Evolutionary conservation across 2,888 invertebrate species (phyloP).

Genomic region (Clitarchus hookeri): DNA sequence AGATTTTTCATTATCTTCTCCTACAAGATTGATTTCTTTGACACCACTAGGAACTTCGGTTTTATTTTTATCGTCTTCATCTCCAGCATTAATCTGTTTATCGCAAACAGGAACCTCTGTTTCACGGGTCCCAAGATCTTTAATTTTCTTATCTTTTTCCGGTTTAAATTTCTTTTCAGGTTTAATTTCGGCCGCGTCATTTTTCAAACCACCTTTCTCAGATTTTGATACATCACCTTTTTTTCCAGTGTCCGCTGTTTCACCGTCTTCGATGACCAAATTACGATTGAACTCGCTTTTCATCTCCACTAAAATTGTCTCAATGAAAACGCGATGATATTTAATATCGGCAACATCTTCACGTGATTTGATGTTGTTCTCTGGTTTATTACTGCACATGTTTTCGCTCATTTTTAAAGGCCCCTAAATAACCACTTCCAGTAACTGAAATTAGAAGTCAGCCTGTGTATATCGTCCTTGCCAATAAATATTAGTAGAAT

Average conservation of each 20-base stretch:
- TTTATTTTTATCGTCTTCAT: not conserved
- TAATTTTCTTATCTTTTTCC: constrained; percentile 18
- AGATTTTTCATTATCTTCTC: constrained; percentile 31
- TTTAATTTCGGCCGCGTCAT: not conserved
- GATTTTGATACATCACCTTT: not conserved
- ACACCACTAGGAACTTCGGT: constrained; percentile 54
- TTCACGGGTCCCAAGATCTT: not conserved
- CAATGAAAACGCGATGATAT: constrained; percentile 39
- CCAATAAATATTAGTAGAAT: too few species aligned
- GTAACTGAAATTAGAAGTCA: too few species aligned
- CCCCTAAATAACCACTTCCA: too few species aligned
- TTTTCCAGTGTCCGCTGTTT: not conserved
- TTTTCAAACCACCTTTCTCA: constrained; percentile 10
- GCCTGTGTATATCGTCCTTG: too few species aligned
- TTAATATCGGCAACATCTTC: constrained; percentile 21
- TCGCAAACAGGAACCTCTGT: not conserved
- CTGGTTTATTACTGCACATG: not conserved
- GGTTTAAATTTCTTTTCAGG: not conserved
- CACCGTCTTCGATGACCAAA: constrained; percentile 16
- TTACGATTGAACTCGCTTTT: constrained; percentile 44
- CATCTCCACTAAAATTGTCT: constrained; percentile 44
- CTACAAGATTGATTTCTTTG: constrained; percentile 60
- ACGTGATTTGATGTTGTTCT: not conserved
- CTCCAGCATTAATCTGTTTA: not conserved
- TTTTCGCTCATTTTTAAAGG: not conserved